Evolutionary conservation across 2,797 vertebrate species (phyloP).

Genomic region (Artibeus jamaicensis): DNA sequence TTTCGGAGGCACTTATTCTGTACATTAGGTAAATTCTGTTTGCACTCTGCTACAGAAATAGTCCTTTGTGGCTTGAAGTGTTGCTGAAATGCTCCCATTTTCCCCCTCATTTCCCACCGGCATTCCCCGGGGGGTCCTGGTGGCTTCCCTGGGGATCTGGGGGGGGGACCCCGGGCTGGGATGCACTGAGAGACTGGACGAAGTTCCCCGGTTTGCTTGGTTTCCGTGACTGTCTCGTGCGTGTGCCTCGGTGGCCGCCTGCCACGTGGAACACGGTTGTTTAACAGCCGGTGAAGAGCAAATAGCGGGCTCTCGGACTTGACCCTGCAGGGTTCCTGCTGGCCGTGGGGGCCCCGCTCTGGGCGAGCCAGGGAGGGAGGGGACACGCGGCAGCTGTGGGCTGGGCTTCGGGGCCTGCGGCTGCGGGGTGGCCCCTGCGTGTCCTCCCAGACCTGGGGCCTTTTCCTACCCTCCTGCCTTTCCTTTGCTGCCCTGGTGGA

Average conservation of each 20-base stretch:
- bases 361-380: not conserved
- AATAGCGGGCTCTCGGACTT: not conserved
- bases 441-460: not conserved
- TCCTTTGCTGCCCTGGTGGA: not conserved
- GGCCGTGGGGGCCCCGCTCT: not conserved
- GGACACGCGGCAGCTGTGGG: accelerated
- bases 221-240: not conserved
- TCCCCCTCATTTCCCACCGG: not conserved
- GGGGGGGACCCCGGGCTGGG: not conserved
- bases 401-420: not conserved
- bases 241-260: accelerated
- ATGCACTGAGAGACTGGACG: not conserved
- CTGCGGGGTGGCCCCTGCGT: not conserved
- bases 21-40: conserved; percentile 63
- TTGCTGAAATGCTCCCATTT: not conserved
- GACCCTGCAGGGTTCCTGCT: too few relatives aligned
- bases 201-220: too few relatives aligned
- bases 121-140: not conserved
- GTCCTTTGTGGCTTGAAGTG: conserved; percentile 68
- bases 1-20: conserved; percentile 54
- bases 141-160: not conserved
- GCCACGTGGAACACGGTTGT: not conserved
- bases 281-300: not conserved
- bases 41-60: conserved; percentile 37
- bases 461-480: not conserved